Evolutionary conservation across 30 jellyfish, hydroid and myxozoan genomes (phyloP), one percentile per base, ranked within the genome.

Genomic region (Aurelia coerulea): DNA sequence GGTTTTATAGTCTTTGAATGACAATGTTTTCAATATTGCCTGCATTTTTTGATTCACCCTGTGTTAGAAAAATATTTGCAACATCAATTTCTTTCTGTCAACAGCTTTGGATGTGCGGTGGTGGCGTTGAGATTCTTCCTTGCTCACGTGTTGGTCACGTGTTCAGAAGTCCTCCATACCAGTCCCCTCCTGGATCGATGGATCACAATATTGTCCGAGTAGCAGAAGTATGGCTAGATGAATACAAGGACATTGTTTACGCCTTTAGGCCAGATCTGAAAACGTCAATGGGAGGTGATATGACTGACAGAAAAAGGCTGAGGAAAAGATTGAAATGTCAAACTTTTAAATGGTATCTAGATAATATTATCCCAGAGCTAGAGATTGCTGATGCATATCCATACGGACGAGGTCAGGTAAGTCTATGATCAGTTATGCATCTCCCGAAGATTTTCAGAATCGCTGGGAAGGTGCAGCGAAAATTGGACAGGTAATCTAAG

Each of bases 171-270:
- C 95, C 98, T 29, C 98, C 98, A 16, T 90, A 93, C 89, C 70
- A 78, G 49, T 76, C 91, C 19, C 98, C 98, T 16, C 96, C 87
- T 19, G 97, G 97, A 29, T 93, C 97, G 18, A 90, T 95, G 18
- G 95, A 87, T 52, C 96, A 87, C 75, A 93, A 93, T 76, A 93
- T 93, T 52, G 86, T 93, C 33, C 97, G 98, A 6, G 98, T 89
- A n/a, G 97, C 97, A 2, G 98, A 93, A 83, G 98, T 93, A 1
- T 93, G 98, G 98, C 68, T 93, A 88, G 98, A 93, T 63, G 98
- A 93, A 70, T 93, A 79, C 79, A 93, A 93, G 78, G 91, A 88
- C 18, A 83, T 93, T 33, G 86, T 93, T 62, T 93, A 93, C 68
- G 81, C 96, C 4, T 91, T 86, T 34, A 88, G 96, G 68, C 97